A percentile compares a stretch with the other conserved stretches of the same genome.
Conservation (phyloP, 2,113 vertebrate species). For the Paradoxurus hermaphroditus region DNA sequence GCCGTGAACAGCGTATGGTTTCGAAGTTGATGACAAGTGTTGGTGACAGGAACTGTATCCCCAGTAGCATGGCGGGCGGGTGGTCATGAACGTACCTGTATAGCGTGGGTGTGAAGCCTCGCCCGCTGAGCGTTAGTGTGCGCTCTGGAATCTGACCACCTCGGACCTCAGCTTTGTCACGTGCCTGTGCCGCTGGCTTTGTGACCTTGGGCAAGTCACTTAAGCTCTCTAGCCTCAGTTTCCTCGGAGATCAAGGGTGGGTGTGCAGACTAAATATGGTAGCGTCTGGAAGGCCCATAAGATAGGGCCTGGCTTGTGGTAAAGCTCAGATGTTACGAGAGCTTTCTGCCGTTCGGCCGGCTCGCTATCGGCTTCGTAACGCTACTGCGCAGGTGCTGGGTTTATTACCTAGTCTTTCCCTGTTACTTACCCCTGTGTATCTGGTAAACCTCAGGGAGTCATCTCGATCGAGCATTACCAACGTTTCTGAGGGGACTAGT, state of each 20-base stretch:
- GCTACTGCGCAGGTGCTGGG: not conserved
- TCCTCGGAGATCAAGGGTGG: not conserved
- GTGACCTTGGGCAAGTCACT: not conserved
- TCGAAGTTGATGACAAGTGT: slow-evolving; percentile 10
- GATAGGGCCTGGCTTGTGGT: not conserved
- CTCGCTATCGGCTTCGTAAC: not conserved
- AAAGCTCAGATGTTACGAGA: not conserved
- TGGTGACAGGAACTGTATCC: not conserved
- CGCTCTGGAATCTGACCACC: not conserved
- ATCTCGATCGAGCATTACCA: not conserved
- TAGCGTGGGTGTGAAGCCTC: not conserved
- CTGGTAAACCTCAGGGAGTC: not conserved
- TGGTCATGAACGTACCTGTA: not conserved
- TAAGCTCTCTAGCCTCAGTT: not conserved
- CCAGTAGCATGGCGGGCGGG: not conserved
- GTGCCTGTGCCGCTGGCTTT: not conserved
- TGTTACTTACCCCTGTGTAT: not conserved
- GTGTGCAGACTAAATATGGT: not conserved
- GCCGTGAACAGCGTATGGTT: not conserved
- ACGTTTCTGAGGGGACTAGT: not conserved
- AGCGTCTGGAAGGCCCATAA: not conserved
- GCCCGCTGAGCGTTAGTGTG: not conserved
- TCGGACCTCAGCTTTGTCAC: not conserved
- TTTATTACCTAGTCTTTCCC: not conserved
- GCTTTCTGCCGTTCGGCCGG: not conserved